Evolutionary conservation across 2,113 vertebrate genomes (phyloP).

Genomic region (Anguilla rostrata): DNA sequence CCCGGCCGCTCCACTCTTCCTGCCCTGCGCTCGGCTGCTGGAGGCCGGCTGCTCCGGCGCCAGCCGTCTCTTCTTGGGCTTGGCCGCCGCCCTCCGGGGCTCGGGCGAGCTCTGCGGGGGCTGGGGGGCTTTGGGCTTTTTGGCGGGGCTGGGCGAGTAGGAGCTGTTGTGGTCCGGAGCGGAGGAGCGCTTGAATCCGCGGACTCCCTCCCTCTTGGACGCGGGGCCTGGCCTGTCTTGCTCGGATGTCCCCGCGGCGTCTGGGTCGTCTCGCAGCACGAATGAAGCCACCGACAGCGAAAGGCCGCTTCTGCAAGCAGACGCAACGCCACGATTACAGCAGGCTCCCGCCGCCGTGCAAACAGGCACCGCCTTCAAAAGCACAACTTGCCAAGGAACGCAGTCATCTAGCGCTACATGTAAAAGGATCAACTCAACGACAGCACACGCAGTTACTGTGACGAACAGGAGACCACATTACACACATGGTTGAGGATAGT

Average conservation of each 20-base stretch:
- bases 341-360: background rate
- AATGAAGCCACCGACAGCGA: constrained; percentile 83
- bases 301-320: constrained; percentile 82
- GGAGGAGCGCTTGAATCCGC: constrained; percentile 90
- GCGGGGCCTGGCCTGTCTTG: constrained; percentile 84
- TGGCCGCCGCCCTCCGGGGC: constrained; percentile 81
- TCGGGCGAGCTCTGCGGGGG: constrained; percentile 80
- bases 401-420: constrained; percentile 31
- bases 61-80: constrained; percentile 90
- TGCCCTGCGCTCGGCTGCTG: constrained; percentile 84
- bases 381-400: background rate
- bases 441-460: constrained; percentile 10
- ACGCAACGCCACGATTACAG: constrained; percentile 29
- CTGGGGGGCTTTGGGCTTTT: constrained; percentile 89
- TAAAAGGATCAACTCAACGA: background rate
- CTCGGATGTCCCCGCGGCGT: constrained; percentile 87
- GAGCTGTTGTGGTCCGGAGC: constrained; percentile 90
- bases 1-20: constrained; percentile 86
- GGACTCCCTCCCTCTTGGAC: constrained; percentile 87
- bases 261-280: constrained; percentile 85
- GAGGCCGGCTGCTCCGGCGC: constrained; percentile 78
- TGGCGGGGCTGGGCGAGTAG: constrained; percentile 87
- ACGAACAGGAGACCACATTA: background rate
- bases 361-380: background rate
- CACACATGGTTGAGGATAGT: constrained; percentile 54